Conservation (phyloP, 1,140 invertebrate genomes). For the Hypsibius dujardini region DNA sequence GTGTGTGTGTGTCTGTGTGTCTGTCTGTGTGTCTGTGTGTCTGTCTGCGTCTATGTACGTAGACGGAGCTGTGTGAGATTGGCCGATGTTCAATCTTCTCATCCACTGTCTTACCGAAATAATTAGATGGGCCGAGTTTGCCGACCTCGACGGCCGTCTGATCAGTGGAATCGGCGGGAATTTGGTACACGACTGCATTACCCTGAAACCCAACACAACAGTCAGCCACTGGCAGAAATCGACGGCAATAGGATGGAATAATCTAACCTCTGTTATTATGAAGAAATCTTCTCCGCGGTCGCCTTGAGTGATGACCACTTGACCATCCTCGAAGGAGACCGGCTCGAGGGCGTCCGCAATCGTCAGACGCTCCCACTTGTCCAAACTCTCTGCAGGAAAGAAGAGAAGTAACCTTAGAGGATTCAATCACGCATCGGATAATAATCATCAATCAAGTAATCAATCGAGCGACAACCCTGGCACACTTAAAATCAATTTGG, state of each 20-base stretch:
- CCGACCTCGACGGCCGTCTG: slow-evolving; percentile 38
- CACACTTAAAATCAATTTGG: neutral
- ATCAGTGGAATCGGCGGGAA: slow-evolving; percentile 32
- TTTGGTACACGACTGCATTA: slow-evolving; percentile 37
- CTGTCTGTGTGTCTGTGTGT: too few species aligned
- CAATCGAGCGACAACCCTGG: too few species aligned
- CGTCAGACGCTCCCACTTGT: slow-evolving; percentile 41
- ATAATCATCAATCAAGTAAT: too few species aligned
- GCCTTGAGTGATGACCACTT: slow-evolving; percentile 39
- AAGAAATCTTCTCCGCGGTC: slow-evolving; percentile 41
- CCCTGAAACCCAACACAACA: slow-evolving; percentile 27
- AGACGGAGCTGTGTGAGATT: too few species aligned
- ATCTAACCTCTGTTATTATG: slow-evolving; percentile 37
- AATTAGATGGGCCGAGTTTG: slow-evolving; percentile 38
- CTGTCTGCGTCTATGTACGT: too few species aligned
- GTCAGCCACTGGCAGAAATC: too few species aligned
- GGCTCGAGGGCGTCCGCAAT: slow-evolving; percentile 40
- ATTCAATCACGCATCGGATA: too few species aligned
- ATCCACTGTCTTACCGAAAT: slow-evolving; percentile 34
- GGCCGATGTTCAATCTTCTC: too few species aligned
- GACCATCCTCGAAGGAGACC: slow-evolving; percentile 38
- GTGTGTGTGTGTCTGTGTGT: too few species aligned
- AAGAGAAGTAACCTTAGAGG: neutral
- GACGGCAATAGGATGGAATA: too few species aligned
- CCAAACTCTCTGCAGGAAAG: slow-evolving; percentile 35